These are phyloP conservation scores for Limnothrissa miodon DNA, from an alignment of 2,113 vertebrate species.

Conservation along the genomic window DNA sequence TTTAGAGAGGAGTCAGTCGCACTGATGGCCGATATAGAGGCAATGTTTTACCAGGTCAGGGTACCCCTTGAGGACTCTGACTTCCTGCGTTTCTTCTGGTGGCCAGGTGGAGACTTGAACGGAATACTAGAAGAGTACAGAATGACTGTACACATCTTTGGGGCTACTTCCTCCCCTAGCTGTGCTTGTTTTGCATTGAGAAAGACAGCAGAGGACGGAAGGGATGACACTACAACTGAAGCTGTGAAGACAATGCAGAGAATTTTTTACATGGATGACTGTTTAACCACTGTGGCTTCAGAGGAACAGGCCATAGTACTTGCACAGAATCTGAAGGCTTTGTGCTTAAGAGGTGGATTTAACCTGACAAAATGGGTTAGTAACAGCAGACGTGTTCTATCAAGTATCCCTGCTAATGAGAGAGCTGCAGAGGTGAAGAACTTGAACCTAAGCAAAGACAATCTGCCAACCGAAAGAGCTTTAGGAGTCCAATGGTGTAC, in stretches of 20 bases:
- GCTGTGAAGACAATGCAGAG: background rate
- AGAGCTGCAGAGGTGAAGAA: too few relatives aligned
- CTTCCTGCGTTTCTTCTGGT: slow-evolving; percentile 37
- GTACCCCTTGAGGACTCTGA: background rate
- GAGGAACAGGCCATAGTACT: too few relatives aligned
- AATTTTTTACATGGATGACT: background rate
- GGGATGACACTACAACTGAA: too few relatives aligned
- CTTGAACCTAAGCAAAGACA: too few relatives aligned
- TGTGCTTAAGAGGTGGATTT: too few relatives aligned
- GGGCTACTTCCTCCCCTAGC: slow-evolving; percentile 26
- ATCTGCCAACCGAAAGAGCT: background rate
- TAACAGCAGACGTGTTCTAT: too few relatives aligned
- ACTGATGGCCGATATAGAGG: slow-evolving; percentile 26
- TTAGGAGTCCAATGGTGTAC: background rate
- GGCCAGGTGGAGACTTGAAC: slow-evolving; percentile 20
- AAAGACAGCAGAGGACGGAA: slow-evolving; percentile 19
- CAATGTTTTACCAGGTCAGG: slow-evolving; percentile 36
- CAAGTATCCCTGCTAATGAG: too few relatives aligned
- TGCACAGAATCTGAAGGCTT: too few relatives aligned
- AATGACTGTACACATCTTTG: slow-evolving; percentile 34
- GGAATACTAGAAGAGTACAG: background rate
- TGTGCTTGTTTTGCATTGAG: slow-evolving; percentile 22
- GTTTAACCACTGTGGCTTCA: background rate
- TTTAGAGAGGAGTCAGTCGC: slow-evolving; percentile 27
- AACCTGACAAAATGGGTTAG: too few relatives aligned